Conservation (phyloP, 2,113 vertebrate genomes). For the Tachycineta bicolor region DNA sequence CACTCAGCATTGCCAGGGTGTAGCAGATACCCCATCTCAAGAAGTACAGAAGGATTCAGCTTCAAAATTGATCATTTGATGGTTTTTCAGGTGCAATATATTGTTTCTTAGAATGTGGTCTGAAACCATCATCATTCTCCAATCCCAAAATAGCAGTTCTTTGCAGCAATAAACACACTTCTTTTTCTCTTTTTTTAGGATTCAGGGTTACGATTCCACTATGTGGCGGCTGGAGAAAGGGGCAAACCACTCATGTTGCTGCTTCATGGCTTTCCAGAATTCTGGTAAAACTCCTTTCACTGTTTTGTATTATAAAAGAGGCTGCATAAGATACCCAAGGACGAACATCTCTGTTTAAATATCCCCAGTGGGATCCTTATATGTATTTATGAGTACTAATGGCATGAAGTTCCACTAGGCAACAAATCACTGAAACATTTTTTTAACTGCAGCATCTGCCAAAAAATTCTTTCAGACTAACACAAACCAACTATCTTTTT, state of each 20-base stretch:
- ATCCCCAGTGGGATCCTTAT: neutral
- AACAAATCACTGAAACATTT: neutral
- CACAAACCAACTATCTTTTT: neutral
- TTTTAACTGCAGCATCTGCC: neutral
- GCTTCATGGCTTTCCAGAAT: constrained; percentile 96
- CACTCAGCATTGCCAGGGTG: neutral
- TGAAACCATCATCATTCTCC: neutral
- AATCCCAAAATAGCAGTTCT: neutral
- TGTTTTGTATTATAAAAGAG: neutral
- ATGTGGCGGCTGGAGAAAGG: constrained; percentile 94
- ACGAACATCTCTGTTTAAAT: neutral
- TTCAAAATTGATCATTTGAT: neutral
- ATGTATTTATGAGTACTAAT: neutral
- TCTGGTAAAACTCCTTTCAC: constrained; percentile 85
- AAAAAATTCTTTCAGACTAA: neutral
- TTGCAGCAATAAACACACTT: neutral
- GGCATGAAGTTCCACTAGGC: neutral
- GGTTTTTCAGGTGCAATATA: neutral
- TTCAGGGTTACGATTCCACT: constrained; percentile 95
- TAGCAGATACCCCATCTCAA: neutral
- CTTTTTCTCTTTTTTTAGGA: constrained; percentile 79
- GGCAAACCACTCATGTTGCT: constrained; percentile 97
- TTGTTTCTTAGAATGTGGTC: neutral
- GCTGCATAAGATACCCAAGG: neutral
- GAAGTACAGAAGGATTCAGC: neutral